A percentile compares a stretch with the other conserved stretches of the same genome.
Conservation (phyloP, 2,113 vertebrate genomes). For the Erythrocercus mccallii region DNA sequence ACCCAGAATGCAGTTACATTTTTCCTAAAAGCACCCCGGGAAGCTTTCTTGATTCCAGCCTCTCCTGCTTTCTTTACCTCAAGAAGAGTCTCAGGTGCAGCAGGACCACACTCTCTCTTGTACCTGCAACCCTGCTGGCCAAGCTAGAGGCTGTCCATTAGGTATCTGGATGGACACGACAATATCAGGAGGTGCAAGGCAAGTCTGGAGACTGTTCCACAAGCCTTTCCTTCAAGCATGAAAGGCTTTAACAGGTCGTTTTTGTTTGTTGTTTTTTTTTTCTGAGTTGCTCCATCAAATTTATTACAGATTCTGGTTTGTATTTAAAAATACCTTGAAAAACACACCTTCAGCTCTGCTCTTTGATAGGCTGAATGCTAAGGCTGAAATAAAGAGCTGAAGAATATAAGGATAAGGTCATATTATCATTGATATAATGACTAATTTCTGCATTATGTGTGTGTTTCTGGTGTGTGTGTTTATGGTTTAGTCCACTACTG, state of each 20-base stretch:
- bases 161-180: background rate
- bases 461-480: background rate
- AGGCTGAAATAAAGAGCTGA: background rate
- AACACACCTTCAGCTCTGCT: background rate
- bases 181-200: background rate
- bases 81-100: background rate
- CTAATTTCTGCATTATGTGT: background rate
- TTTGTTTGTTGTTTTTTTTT: background rate
- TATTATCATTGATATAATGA: background rate
- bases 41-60: background rate
- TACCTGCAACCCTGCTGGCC: rapidly evolving
- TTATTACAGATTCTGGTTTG: background rate
- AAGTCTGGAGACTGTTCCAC: background rate
- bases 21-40: background rate
- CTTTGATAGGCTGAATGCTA: background rate
- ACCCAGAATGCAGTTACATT: background rate
- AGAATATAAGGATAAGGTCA: background rate
- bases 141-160: background rate
- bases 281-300: background rate
- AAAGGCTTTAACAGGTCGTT: background rate
- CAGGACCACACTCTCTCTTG: rapidly evolving
- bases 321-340: background rate
- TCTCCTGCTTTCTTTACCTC: background rate
- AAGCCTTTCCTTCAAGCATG: background rate
- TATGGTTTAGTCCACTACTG: background rate